Evolutionary conservation across 2,113 vertebrate species (phyloP).

Genomic region (Erythrocebus patas): DNA sequence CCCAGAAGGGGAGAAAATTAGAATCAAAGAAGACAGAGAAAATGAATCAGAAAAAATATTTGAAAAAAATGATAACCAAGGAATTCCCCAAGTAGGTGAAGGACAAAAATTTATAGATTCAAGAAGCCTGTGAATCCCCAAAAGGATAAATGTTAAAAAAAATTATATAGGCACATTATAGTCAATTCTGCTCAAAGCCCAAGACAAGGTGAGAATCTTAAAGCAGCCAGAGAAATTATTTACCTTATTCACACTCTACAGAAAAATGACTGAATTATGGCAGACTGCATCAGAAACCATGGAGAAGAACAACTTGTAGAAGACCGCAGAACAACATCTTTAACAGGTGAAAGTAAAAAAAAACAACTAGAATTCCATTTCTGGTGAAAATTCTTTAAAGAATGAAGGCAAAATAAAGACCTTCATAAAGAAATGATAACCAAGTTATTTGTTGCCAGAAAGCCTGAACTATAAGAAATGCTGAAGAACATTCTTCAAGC

Average conservation of each 20-base stretch:
- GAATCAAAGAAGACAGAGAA: background rate
- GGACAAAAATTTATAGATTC: background rate
- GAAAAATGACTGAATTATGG: background rate
- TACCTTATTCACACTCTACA: too few relatives aligned
- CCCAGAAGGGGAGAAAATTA: background rate
- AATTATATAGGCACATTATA: background rate
- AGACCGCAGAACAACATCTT: fast-evolving
- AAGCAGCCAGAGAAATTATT: background rate
- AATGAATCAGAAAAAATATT: background rate
- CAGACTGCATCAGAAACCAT: background rate
- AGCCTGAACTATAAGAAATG: background rate
- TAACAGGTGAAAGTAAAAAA: background rate
- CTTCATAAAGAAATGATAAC: background rate
- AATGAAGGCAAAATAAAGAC: background rate
- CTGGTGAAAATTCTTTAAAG: background rate
- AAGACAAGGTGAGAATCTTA: background rate
- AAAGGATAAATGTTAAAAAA: background rate
- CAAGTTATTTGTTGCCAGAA: too few relatives aligned
- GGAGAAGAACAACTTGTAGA: background rate
- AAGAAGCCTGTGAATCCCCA: background rate
- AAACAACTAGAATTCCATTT: background rate
- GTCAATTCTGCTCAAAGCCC: background rate
- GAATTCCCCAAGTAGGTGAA: background rate
- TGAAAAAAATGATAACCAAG: background rate
- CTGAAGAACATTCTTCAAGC: background rate